Base-by-base conservation (phyloP, 2,888 invertebrate genomes). In the Apoda limacodes region DNA sequence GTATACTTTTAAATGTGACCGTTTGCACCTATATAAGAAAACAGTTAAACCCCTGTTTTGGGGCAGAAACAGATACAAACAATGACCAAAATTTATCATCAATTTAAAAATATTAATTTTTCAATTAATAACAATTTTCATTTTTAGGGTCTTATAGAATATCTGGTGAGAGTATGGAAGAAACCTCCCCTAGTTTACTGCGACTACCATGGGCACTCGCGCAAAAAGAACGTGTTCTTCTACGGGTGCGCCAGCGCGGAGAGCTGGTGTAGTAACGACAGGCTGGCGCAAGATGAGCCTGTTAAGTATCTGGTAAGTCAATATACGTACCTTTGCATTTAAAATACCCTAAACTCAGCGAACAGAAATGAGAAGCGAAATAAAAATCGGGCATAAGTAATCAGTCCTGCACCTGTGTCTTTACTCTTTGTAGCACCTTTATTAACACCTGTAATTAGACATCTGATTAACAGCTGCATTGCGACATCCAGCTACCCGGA, bases 141-240 rank as follows among this genome's bases (percentile, higher is more conserved):
- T 47, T 50, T 4, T 9, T 54, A 84, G 83, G 85, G 86, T 23
- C 60, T 87, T 25, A 81, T 87, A 63, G 86, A 87, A 54, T 87
- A 86, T 52, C 67, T 85, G 45, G 78, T 80, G 25, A 78, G 82
- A 25, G 82, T 85, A 21, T 71, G 86, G 71, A 82, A 82, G 52
- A 82, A 82, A 35, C 78, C 83, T 6, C 85, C 86, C 12, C 66
- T 83, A 45, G 83, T 88, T 25, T 90, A 86, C 68, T 87, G 89
- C 60, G 91, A 92, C 67, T 88, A 88, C 55, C 91, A 91, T 62
- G 92, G 91, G 0, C 93, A 93, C 69, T 93, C 93, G 39, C 82
- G 92, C 32, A 86, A 88, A 64, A 91, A 92, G 76, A 92, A 92
- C 58, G 89, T 92, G 42, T 93, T 93, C 75, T 83, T 93, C 52